Base-by-base conservation (phyloP, 2,113 vertebrate genomes). In the Onychorhynchus coronatus region DNA sequence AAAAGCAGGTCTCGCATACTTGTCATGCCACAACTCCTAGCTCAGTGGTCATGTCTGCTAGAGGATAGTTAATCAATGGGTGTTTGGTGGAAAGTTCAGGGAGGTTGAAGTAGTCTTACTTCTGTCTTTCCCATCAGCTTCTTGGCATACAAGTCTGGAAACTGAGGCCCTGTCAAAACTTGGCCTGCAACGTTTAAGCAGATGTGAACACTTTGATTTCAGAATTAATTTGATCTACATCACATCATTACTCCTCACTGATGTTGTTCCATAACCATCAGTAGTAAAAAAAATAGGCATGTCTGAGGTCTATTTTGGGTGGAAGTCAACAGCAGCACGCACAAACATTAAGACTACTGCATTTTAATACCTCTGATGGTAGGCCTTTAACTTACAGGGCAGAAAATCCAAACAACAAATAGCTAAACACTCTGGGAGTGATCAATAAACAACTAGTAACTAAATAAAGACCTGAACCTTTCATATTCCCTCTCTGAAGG, bases 401-500 rank as follows among this genome's bases (percentile, higher is more conserved):
- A 93, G 68, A 80, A 67, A 88, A 96, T 71, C 61, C 72, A 77
- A 92, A 82, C 46, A 89, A 85, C 41, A 88, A 94, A 94, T 59
- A 85, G 75, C 63, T 90, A 91, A 89, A 91, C 59, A 55, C 67
- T 88, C 84, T 50, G 31, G 12, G 49, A 88, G 55, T 74, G 75
- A 96, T 91, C 91, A 93, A 96, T 95, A 96, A 90, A 91, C 85
- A 94, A 80, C 75, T 79, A 88, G 78, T 74, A 84, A 85, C 82
- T 92, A 96, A 93, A 94, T 95, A 90, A 93, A 95, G 55, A 52
- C 55, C 72, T 55, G 47, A 94, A 91, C 78, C 71, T 93, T 96
- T 94, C 78, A 62, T 67, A 62, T 80, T 95, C 42, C 13, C 46
- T 77, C 67, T 44, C 42, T 71, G 65, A 94, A 94, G 75, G 62